Evolutionary conservation across 2,888 invertebrate genomes (phyloP).

Genomic region (Lymantria monacha): DNA sequence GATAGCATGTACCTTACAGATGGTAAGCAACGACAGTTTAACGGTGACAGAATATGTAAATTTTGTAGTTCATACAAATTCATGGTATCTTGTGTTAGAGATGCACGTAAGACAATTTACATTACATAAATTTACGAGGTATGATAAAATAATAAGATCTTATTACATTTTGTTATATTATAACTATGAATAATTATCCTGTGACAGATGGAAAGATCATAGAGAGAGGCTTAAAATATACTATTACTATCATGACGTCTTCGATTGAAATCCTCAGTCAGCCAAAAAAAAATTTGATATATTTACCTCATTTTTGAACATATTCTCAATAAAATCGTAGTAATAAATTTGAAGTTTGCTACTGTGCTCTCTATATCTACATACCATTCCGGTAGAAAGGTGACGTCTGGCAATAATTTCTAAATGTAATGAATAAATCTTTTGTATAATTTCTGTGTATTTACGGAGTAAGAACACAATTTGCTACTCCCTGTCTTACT

Average conservation of each 20-base stretch:
- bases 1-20: slow-evolving; percentile 38
- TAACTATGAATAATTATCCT: not conserved
- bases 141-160: not conserved
- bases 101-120: not conserved
- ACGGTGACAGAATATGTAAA: slow-evolving; percentile 45
- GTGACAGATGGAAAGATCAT: not conserved
- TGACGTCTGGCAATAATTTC: too few relatives aligned
- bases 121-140: not conserved
- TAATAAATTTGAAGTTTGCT: too few relatives aligned
- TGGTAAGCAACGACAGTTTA: slow-evolving; percentile 48
- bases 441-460: too few relatives aligned
- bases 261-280: not conserved
- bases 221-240: not conserved
- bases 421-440: too few relatives aligned
- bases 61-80: slow-evolving; percentile 25
- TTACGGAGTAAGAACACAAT: too few relatives aligned
- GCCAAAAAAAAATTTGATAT: not conserved
- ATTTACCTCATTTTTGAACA: too few relatives aligned
- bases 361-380: too few relatives aligned
- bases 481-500: too few relatives aligned
- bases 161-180: not conserved
- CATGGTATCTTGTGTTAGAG: slow-evolving; percentile 20
- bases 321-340: too few relatives aligned
- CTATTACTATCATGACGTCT: not conserved
- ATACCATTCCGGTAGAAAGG: too few relatives aligned